Evolutionary conservation across 2,797 vertebrate genomes (phyloP).

Genomic region (Benthosema pterotum): DNA sequence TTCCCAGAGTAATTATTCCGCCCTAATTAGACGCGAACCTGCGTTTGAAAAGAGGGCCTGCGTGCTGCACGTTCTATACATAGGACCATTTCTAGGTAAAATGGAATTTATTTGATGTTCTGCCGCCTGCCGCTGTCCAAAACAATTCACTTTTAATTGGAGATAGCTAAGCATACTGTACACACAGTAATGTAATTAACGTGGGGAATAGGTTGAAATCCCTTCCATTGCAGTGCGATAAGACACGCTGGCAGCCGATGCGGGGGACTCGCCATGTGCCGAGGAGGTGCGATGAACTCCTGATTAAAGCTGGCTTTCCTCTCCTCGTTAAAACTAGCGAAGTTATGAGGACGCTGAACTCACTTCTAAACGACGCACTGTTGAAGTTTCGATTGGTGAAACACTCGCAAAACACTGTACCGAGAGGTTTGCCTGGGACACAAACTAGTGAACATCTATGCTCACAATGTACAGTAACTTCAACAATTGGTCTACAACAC

Average conservation of each 20-base stretch:
- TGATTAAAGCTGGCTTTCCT: too few species aligned
- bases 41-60: conserved; percentile 24
- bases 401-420: too few species aligned
- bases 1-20: conserved; percentile 75
- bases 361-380: too few species aligned
- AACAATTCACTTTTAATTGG: conserved; percentile 53
- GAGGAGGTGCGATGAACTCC: neutral
- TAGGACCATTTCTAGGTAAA: conserved; percentile 62
- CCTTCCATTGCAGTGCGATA: conserved; percentile 30
- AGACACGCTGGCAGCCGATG: conserved; percentile 40
- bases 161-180: conserved; percentile 47
- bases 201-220: conserved; percentile 59
- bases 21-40: conserved; percentile 72
- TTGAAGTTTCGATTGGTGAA: too few species aligned
- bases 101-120: conserved; percentile 49
- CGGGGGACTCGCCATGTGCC: conserved; percentile 14
- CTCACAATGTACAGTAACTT: too few species aligned
- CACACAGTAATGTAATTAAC: conserved; percentile 54
- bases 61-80: conserved; percentile 50
- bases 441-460: too few species aligned
- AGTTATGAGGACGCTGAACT: too few species aligned
- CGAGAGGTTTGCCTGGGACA: too few species aligned
- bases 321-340: too few species aligned
- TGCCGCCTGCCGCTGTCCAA: conserved; percentile 42
- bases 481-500: too few species aligned